Base-by-base conservation (phyloP, 2,888 invertebrate species). In the Sesamia inferens region DNA sequence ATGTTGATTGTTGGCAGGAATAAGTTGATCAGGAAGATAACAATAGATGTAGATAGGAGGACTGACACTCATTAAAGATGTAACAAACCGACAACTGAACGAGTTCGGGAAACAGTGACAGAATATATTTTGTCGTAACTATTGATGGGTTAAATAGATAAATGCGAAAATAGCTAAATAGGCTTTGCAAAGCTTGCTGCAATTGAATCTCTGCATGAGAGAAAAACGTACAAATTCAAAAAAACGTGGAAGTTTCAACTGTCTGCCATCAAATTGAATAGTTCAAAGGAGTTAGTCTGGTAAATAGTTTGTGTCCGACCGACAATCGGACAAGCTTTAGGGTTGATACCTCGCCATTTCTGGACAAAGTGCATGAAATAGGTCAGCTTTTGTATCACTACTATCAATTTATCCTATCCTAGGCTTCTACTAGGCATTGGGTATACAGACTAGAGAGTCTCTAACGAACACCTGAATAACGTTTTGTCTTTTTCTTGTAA, bases 291-390 rank as follows among this genome's bases (percentile, higher is more conserved):
- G 78, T 85, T 84, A 75, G 85, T 76, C 74, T 73, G 67, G 75
- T 77, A 84, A 87, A 86, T 86, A 84, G 87, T 87, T 86, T 76
- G 81, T 76, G 86, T 79, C 84, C 79, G 71, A 79, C 78, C 79
- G 67, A 78, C 87, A 83, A 77, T 85, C 84, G 74, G 71, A 47
- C 31, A 14, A 63, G 48, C 59, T 22, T 10, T 61, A 85, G 85
- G 85, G 86, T 10, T 85, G 74, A 14, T 68, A 71, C 68, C 11
- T 7, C 13, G 31, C 5, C 47, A 2, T 42, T 54, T n/a, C 44
- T 11, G 19, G 42, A 44, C n/a, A 57, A 14, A 68, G 55, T 66
- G 47, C 48, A 48, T 13, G 24, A 73, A 44, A 55, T 78, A 61
- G 64, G 72, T 78, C 65, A 72, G 19, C 19, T 31, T 14, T 2